Evolutionary conservation across 2,797 vertebrate genomes (phyloP).

Genomic region (Diglossa cyanea): DNA sequence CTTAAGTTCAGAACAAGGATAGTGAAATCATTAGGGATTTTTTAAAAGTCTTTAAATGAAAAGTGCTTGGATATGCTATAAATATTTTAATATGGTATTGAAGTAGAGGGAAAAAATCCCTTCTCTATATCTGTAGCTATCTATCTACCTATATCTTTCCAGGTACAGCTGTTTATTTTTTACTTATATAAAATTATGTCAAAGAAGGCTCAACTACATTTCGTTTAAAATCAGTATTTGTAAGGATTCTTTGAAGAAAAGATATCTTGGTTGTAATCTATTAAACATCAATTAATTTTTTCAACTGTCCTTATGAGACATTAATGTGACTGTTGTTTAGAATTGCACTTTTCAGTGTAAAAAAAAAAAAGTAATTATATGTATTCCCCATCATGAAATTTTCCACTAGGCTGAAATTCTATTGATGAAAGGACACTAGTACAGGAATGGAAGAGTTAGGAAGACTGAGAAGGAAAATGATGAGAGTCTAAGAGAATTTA

Average conservation of each 20-base stretch:
- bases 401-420: background rate
- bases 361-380: background rate
- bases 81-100: constrained; percentile 8
- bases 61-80: constrained; percentile 17
- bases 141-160: background rate
- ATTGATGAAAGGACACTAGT: background rate
- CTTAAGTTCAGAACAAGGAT: background rate
- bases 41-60: background rate
- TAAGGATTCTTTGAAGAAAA: constrained; percentile 4
- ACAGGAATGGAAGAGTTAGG: background rate
- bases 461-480: background rate
- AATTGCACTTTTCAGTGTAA: background rate
- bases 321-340: background rate
- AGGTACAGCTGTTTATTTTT: background rate
- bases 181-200: background rate
- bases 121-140: background rate
- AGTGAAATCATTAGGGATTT: background rate
- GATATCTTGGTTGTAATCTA: background rate
- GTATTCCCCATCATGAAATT: background rate
- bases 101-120: background rate
- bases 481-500: background rate
- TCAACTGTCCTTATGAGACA: background rate
- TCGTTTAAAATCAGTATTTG: constrained; percentile 16
- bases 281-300: background rate
- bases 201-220: background rate